These are phyloP conservation scores for Himalopsyche phryganea DNA, from an alignment of 1,140 invertebrate species.

Conservation along the genomic window DNA sequence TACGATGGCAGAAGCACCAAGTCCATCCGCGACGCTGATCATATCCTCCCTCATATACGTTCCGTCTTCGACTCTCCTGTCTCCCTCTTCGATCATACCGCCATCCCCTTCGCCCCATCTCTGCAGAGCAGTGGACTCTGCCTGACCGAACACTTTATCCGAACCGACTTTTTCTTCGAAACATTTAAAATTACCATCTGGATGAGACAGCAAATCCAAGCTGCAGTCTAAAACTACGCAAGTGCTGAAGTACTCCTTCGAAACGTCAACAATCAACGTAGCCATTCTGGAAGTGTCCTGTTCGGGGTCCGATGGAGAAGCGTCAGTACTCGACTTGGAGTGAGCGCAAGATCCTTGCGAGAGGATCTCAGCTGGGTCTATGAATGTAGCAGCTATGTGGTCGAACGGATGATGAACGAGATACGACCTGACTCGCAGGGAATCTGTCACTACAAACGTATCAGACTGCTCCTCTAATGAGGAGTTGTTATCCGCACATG, in stretches of 20 bases:
- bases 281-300: conserved; percentile 10
- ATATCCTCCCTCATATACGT: conserved; percentile 37
- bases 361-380: conserved; percentile 40
- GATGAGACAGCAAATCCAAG: conserved; percentile 34
- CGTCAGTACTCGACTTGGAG: conserved; percentile 6
- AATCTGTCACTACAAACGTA: conserved; percentile 47
- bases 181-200: conserved; percentile 37
- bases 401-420: conserved; percentile 41
- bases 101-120: conserved; percentile 20
- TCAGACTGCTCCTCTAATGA: conserved; percentile 40
- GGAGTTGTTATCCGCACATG: conserved; percentile 41
- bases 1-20: conserved; percentile 39
- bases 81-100: conserved; percentile 13
- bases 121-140: conserved; percentile 25
- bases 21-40: conserved; percentile 36
- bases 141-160: not conserved
- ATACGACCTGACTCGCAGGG: conserved; percentile 40
- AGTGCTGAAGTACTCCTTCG: conserved; percentile 36
- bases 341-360: conserved; percentile 4
- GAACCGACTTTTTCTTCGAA: conserved; percentile 35
- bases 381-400: conserved; percentile 39
- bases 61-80: conserved; percentile 39
- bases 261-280: conserved; percentile 40
- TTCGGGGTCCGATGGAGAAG: not conserved
- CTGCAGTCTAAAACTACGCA: conserved; percentile 41